A percentile compares a stretch with the other conserved stretches of the same genome.
These are phyloP conservation scores for Octopus sinensis DNA, from an alignment of 1,140 invertebrate genomes.

Conservation along the genomic window DNA sequence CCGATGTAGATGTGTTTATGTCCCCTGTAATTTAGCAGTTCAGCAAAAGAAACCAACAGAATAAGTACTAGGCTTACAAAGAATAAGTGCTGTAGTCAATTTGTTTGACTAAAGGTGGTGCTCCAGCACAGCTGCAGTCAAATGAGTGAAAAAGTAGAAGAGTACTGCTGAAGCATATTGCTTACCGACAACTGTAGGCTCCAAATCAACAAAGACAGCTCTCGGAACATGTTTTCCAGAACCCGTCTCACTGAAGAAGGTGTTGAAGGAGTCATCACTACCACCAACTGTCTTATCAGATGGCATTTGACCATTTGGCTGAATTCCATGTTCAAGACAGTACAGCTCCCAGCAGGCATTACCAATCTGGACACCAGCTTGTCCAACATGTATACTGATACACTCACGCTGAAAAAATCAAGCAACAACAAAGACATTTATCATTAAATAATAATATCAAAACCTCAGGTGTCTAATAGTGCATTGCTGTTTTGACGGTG, in stretches of 20 bases:
- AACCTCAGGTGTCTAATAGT: no score
- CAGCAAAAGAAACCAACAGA: no score
- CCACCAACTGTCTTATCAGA: slow-evolving; percentile 61
- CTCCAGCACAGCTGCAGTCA: no score
- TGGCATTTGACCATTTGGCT: slow-evolving; percentile 71
- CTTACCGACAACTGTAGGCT: slow-evolving; percentile 74
- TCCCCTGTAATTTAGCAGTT: no score
- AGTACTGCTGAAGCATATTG: not conserved
- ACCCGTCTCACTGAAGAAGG: slow-evolving; percentile 60
- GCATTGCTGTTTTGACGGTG: no score
- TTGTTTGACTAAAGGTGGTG: no score
- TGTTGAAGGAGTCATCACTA: slow-evolving; percentile 12
- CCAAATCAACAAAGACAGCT: slow-evolving; percentile 77
- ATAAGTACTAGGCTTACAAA: no score
- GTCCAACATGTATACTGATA: slow-evolving; percentile 43
- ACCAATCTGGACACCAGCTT: slow-evolving; percentile 80
- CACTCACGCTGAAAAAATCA: slow-evolving; percentile 21
- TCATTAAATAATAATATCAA: no score
- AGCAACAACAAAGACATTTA: slow-evolving; percentile 42
- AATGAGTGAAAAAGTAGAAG: no score
- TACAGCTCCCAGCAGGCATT: slow-evolving; percentile 82
- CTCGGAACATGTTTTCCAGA: slow-evolving; percentile 79
- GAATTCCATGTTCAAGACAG: slow-evolving; percentile 84
- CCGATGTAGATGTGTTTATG: no score
- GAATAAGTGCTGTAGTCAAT: no score